Base-by-base conservation (phyloP, 2,797 vertebrate genomes). In the Danionella dracula region DNA sequence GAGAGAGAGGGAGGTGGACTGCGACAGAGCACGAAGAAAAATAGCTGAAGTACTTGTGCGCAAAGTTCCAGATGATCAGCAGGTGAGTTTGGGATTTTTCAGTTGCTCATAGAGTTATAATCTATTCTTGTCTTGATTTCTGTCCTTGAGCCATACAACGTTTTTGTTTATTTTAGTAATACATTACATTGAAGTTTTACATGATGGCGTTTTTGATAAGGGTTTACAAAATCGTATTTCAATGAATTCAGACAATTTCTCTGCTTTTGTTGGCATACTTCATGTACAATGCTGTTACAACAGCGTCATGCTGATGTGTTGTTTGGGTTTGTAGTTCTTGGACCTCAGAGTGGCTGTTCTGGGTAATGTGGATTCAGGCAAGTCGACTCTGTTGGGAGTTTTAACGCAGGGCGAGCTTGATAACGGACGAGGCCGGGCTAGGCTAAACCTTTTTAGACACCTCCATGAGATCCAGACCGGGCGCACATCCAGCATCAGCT, bases 391-490 rank as follows among this genome's bases (percentile, higher is more conserved):
- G 32, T 83, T 98, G 67, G 96, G 96, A 1, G 96, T 98, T 55
- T 85, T 98, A 81, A 98, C 96, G 0, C 96, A 98, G 81, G 96
- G 96, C 9, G 96, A 98, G 79, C 86, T 98, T 81, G 96, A 98
- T 84, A 98, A 98, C 0, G 96, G 96, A 1, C 87, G 95, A 19
- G 96, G 96, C 35, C 83, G 94, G 19, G 94, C 96, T 0, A 87
- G 96, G 0, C 94, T 98, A 77, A 98, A 98, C 83, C 94, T 98
- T 46, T 98, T 98, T 82, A 91, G 95, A 34, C 96, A 98, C 45
- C 91, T 97, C 42, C 96, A 98, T 41, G 96, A 98, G 84, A 98
- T 98, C 86, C 95, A 98, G 73, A 95, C 94, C 0, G 96, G 96
- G 48, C 88, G 96, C 17, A 98, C 95, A 0, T 98, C 95, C 51